Percentiles rank a stretch among this genome's conserved stretches.
Evolutionary conservation across 2,797 vertebrate species (phyloP).

Genomic region (Eidolon dupreanum): DNA sequence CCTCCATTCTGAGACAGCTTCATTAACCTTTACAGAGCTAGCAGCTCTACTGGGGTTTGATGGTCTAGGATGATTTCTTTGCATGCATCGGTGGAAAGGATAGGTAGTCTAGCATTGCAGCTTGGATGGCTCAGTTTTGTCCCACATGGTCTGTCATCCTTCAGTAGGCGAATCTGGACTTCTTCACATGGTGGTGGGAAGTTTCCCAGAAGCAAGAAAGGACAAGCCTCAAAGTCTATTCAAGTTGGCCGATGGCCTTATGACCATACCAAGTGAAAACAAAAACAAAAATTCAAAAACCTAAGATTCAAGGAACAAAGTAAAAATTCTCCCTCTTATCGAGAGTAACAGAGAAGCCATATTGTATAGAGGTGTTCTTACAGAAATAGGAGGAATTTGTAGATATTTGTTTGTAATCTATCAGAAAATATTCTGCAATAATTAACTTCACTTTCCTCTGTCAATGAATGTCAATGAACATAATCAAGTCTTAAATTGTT

Average conservation of each 20-base stretch:
- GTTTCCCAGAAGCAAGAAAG: background rate
- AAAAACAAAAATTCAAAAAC: background rate
- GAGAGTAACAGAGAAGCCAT: background rate
- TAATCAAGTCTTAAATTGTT: background rate
- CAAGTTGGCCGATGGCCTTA: background rate
- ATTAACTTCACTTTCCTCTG: background rate
- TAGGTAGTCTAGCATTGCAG: background rate
- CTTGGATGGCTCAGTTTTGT: background rate
- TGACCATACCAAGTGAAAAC: conserved; percentile 26
- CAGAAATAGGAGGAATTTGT: background rate
- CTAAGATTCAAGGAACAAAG: background rate
- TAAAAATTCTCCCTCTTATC: background rate
- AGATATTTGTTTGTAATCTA: background rate
- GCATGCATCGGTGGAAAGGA: background rate
- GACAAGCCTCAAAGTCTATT: background rate
- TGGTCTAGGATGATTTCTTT: background rate
- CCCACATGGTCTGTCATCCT: background rate
- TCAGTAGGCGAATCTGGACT: background rate
- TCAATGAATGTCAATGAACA: background rate
- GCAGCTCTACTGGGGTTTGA: background rate
- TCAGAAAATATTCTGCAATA: background rate
- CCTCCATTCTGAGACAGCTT: background rate
- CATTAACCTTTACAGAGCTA: background rate
- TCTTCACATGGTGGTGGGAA: background rate
- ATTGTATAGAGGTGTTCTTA: background rate